Evolutionary conservation across 53 echinoderm and acorn worm species (phyloP).

Genomic region (Crossaster papposus): DNA sequence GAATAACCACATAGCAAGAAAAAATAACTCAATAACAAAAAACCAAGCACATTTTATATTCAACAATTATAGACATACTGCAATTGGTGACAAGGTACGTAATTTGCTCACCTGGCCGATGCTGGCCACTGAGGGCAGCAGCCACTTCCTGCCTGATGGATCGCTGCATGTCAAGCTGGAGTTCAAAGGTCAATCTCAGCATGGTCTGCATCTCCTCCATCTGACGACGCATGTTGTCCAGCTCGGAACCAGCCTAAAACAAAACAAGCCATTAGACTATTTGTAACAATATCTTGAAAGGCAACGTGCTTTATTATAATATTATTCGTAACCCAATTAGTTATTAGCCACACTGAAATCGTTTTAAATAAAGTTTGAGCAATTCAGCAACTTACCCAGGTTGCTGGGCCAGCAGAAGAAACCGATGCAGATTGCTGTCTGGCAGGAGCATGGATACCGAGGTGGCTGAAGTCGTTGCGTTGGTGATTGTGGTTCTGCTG

Average conservation of each 20-base stretch:
- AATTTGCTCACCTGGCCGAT: constrained; percentile 3
- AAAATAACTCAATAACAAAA: too few relatives aligned
- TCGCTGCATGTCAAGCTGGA: constrained; percentile 94
- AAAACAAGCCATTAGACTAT: background rate
- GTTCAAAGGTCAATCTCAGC: constrained; percentile 90
- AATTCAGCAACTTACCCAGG: constrained; percentile 48
- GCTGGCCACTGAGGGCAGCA: constrained; percentile 73
- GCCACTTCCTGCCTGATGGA: constrained; percentile 95
- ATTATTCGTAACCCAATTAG: too few relatives aligned
- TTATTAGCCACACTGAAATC: background rate
- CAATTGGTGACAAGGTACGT: background rate
- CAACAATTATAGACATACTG: background rate
- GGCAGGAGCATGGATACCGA: constrained; percentile 77
- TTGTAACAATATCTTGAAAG: too few relatives aligned
- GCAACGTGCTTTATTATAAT: too few relatives aligned
- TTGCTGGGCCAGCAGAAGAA: constrained; percentile 35
- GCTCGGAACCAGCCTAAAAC: constrained; percentile 62
- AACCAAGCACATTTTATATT: too few relatives aligned
- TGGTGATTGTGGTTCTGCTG: constrained; percentile 59
- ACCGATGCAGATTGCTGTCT: constrained; percentile 1
- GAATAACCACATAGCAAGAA: background rate
- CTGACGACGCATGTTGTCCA: constrained; percentile 73
- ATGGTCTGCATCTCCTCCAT: constrained; percentile 90
- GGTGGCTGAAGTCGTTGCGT: constrained; percentile 96
- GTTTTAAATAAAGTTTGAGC: background rate